Conservation (phyloP, 2,888 invertebrate species). For the Sclerodermus sp. region DNA sequence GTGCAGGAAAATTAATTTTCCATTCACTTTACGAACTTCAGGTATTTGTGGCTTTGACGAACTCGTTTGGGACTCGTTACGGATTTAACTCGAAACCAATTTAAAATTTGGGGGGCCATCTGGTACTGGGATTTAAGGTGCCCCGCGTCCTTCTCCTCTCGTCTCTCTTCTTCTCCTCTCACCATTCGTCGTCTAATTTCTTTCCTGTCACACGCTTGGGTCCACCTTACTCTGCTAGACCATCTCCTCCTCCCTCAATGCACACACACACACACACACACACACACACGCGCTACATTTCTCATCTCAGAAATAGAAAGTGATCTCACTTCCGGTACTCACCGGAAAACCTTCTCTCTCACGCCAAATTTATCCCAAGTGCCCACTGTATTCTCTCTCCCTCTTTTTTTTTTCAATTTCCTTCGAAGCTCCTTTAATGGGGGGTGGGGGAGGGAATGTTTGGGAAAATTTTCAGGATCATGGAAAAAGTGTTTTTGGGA, state of each 20-base stretch:
- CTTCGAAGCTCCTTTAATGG: constrained; percentile 11
- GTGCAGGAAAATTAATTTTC: too few relatives aligned
- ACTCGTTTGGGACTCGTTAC: too few relatives aligned
- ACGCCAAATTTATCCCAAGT: background rate
- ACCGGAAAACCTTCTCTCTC: constrained; percentile 14
- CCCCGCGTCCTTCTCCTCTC: background rate
- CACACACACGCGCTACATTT: too few relatives aligned
- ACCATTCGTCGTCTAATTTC: constrained; percentile 1
- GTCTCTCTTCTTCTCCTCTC: too few relatives aligned
- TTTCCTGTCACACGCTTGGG: background rate
- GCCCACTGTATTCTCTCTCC: background rate
- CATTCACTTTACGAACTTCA: too few relatives aligned
- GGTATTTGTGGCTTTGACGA: too few relatives aligned
- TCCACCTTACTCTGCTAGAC: background rate
- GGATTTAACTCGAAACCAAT: too few relatives aligned
- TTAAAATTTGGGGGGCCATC: background rate
- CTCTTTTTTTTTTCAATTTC: constrained; percentile 19
- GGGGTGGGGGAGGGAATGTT: background rate
- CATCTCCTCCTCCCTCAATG: constrained; percentile 1
- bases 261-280: constrained; percentile 9
- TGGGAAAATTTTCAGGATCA: background rate
- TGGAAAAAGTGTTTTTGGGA: background rate
- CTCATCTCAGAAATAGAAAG: constrained; percentile 30
- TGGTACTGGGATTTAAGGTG: background rate
- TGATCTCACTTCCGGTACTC: constrained; percentile 25